Percentiles rank a stretch among this genome's conserved stretches.
Conservation (phyloP, 2,888 invertebrate species). For the Ctenicera cuprea region DNA sequence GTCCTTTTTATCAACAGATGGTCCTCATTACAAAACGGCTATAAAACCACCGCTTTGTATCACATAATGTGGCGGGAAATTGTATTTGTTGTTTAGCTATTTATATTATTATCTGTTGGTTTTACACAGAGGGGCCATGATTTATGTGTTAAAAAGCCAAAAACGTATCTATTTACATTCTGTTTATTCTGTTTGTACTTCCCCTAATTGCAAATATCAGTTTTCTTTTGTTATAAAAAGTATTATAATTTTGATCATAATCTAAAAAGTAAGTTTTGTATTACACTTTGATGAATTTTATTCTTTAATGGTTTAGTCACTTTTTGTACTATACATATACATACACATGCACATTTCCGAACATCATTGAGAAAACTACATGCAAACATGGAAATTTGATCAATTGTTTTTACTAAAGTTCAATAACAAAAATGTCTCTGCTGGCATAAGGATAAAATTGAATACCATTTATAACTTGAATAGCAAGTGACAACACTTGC, state of each 20-base stretch:
- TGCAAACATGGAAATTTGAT: too few species aligned
- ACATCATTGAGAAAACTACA: neutral
- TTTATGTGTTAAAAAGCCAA: slow-evolving; percentile 51
- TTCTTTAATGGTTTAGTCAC: too few species aligned
- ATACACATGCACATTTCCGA: neutral
- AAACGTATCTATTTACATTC: slow-evolving; percentile 22
- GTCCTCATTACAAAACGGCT: slow-evolving; percentile 68
- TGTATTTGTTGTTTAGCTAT: slow-evolving; percentile 71
- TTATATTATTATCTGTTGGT: slow-evolving; percentile 71
- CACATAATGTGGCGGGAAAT: slow-evolving; percentile 72
- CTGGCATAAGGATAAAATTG: slow-evolving; percentile 34
- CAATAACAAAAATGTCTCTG: slow-evolving; percentile 4
- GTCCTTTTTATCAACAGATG: slow-evolving; percentile 71
- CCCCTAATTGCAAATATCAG: too few species aligned
- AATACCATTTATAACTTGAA: slow-evolving; percentile 47
- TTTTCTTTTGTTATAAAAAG: too few species aligned
- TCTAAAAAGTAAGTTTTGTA: neutral
- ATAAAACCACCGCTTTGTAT: slow-evolving; percentile 67
- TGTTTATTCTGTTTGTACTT: neutral
- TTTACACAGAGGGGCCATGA: slow-evolving; percentile 63
- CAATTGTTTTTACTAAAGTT: slow-evolving; percentile 17
- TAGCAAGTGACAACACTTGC: slow-evolving; percentile 53
- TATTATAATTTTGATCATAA: too few species aligned
- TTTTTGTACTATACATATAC: too few species aligned
- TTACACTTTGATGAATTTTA: too few species aligned